Percentiles rank a stretch among this genome's conserved stretches.
Evolutionary conservation across 2,888 invertebrate genomes (phyloP).

Genomic region (Cheilosia scutellata): DNA sequence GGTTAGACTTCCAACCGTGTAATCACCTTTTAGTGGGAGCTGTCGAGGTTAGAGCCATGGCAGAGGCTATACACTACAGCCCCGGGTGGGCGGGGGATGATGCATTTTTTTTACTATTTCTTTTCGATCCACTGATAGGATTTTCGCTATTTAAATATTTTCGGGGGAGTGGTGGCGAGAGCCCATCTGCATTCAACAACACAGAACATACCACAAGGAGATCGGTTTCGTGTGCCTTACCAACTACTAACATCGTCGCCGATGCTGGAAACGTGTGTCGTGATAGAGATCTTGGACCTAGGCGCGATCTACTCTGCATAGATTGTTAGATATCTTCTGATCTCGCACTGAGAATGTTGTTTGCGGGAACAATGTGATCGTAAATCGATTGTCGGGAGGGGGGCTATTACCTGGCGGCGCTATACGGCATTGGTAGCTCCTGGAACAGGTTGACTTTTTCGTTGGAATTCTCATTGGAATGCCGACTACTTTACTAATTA

Average conservation of each 20-base stretch:
- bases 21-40: constrained; percentile 68
- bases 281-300: constrained; percentile 62
- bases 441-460: constrained; percentile 60
- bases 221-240: constrained; percentile 29
- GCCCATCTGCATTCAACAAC: background rate
- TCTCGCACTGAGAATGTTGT: constrained; percentile 49
- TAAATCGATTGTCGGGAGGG: constrained; percentile 62
- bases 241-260: constrained; percentile 22
- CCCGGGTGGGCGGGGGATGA: constrained; percentile 33
- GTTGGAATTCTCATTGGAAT: constrained; percentile 13
- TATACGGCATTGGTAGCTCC: constrained; percentile 29
- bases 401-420: constrained; percentile 7
- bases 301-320: constrained; percentile 73
- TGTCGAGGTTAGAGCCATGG: constrained; percentile 67
- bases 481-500: constrained; percentile 26
- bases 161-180: constrained; percentile 29
- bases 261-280: constrained; percentile 65
- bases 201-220: background rate
- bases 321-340: constrained; percentile 46
- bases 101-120: constrained; percentile 10
- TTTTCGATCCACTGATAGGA: constrained; percentile 38
- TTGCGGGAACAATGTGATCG: constrained; percentile 64
- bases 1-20: constrained; percentile 45
- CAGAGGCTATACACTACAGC: constrained; percentile 36
- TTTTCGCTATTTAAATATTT: constrained; percentile 58